Conservation (phyloP, 2,888 invertebrate genomes). For the Cosmia trapezina region DNA sequence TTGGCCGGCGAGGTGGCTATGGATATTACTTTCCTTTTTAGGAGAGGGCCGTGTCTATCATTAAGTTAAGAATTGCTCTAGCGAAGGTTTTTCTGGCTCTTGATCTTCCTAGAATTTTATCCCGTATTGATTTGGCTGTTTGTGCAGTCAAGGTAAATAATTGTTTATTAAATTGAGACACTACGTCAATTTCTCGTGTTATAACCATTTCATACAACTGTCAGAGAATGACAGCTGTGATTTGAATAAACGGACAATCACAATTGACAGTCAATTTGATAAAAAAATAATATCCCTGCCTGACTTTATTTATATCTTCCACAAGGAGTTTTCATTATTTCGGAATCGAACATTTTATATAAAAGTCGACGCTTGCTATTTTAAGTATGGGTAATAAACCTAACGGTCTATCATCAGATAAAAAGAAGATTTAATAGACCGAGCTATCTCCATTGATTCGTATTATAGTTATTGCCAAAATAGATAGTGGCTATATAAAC, state of each 20-base stretch:
- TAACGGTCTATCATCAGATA: slow-evolving; percentile 12
- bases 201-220: not conserved
- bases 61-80: slow-evolving; percentile 33
- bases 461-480: not conserved
- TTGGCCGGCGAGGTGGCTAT: slow-evolving; percentile 33
- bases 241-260: not conserved
- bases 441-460: not conserved
- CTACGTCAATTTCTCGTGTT: no score
- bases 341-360: not conserved
- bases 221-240: not conserved
- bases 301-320: not conserved
- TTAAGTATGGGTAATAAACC: slow-evolving; percentile 23
- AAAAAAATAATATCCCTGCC: no score
- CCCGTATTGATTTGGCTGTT: not conserved
- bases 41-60: slow-evolving; percentile 16
- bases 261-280: not conserved
- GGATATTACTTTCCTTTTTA: slow-evolving; percentile 50
- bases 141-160: not conserved
- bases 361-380: slow-evolving; percentile 13
- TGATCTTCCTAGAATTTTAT: not conserved
- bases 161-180: not conserved
- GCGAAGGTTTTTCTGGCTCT: slow-evolving; percentile 14
- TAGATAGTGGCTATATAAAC: not conserved
- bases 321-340: not conserved
- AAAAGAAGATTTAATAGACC: slow-evolving; percentile 21